phyloP scores from a whole-genome alignment of 1,140 invertebrate genomes.

The Drosophila mayri region DNA sequence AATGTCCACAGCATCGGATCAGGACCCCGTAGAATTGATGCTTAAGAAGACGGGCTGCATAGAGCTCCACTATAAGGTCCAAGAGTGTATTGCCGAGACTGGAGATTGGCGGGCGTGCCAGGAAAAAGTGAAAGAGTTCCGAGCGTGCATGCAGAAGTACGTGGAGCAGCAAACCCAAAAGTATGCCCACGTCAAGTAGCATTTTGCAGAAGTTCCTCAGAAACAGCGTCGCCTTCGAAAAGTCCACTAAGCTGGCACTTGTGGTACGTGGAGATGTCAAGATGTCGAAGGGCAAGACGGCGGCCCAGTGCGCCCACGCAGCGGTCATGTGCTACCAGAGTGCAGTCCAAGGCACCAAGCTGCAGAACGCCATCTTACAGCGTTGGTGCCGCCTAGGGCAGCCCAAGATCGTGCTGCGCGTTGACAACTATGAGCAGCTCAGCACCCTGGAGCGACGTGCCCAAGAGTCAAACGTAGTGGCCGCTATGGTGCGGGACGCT shows the following conservation, averaged over 20 bases:
- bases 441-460: conserved; percentile 86
- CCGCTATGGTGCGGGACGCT: conserved; percentile 90
- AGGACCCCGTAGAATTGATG: conserved; percentile 93
- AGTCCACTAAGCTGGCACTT: conserved; percentile 89
- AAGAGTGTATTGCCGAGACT: conserved; percentile 95
- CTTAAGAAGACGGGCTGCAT: conserved; percentile 95
- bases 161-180: conserved; percentile 82
- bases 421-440: conserved; percentile 86
- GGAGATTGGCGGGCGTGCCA: conserved; percentile 97
- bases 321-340: conserved; percentile 89
- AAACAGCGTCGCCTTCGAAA: conserved; percentile 31
- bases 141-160: conserved; percentile 90
- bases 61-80: conserved; percentile 92
- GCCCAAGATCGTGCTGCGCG: conserved; percentile 90
- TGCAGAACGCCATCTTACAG: conserved; percentile 85
- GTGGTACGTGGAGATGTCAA: conserved; percentile 91
- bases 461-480: conserved; percentile 86
- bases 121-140: conserved; percentile 91
- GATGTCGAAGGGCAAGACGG: conserved; percentile 93
- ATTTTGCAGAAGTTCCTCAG: conserved; percentile 52
- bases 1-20: conserved; percentile 53
- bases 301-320: conserved; percentile 94
- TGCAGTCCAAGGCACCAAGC: conserved; percentile 84
- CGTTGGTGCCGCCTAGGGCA: conserved; percentile 90
- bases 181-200: conserved; percentile 78